Conservation (phyloP, 2,888 invertebrate species). For the Macropis europaea region DNA sequence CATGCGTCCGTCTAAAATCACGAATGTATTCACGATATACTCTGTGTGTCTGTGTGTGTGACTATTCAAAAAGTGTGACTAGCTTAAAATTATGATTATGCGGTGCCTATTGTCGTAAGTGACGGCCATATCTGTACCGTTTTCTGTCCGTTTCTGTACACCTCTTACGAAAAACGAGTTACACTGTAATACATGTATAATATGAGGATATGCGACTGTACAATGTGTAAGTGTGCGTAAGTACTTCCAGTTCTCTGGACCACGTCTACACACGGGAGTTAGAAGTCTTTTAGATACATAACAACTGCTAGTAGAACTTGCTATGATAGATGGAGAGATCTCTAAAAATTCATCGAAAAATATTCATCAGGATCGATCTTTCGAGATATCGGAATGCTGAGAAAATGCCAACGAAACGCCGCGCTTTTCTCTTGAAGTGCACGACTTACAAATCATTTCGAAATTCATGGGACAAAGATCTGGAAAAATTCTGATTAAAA, state of each 20-base stretch:
- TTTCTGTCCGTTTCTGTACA: conserved; percentile 1
- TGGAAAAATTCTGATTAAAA: conserved; percentile 21
- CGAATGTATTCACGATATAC: neutral
- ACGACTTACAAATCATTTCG: conserved; percentile 7
- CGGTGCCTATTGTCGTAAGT: conserved; percentile 34
- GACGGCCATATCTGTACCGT: conserved; percentile 8
- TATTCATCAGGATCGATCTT: conserved; percentile 19
- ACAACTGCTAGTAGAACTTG: conserved; percentile 38
- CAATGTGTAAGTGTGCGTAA: conserved; percentile 35
- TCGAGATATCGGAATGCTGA: conserved; percentile 44
- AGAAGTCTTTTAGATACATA: conserved; percentile 43
- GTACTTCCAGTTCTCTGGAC: conserved; percentile 38
- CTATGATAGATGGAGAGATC: conserved; percentile 3
- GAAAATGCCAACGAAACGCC: conserved; percentile 35
- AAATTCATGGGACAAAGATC: neutral
- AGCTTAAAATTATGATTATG: conserved; percentile 56
- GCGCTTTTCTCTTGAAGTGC: neutral
- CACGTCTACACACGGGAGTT: conserved; percentile 39
- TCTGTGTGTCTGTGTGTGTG: conserved; percentile 4
- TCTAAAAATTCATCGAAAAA: conserved; percentile 45
- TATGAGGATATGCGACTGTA: conserved; percentile 38
- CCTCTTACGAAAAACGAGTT: neutral
- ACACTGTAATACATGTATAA: conserved; percentile 19
- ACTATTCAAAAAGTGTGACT: conserved; percentile 56
- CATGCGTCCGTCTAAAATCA: conserved; percentile 1